Conservation (phyloP, 2,888 invertebrate species). For the Latrodectus hesperus region DNA sequence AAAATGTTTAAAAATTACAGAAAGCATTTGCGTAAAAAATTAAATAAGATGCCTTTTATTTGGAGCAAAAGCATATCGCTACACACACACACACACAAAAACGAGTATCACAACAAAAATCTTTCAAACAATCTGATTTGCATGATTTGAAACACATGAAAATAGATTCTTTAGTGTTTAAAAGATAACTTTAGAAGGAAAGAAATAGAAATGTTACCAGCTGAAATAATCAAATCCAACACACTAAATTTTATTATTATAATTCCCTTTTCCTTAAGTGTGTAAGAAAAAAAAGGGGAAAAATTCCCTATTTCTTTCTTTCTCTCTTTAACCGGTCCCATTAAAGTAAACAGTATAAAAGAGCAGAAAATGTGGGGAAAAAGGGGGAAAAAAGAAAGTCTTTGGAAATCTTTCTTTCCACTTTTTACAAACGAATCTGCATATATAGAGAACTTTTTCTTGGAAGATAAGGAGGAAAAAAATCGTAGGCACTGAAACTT, state of each 20-base stretch:
- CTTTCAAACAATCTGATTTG: neutral
- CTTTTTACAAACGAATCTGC: constrained; percentile 66
- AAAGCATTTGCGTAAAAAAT: constrained; percentile 33
- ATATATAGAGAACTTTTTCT: constrained; percentile 54
- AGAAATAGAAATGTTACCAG: constrained; percentile 2
- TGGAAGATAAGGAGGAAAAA: constrained; percentile 12
- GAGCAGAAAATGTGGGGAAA: neutral
- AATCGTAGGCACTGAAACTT: neutral
- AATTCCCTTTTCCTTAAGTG: constrained; percentile 6
- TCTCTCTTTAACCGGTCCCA: neutral
- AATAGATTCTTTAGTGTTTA: no score
- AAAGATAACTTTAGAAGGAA: neutral
- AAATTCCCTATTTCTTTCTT: neutral
- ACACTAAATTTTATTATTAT: constrained; percentile 8
- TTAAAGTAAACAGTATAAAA: constrained; percentile 6
- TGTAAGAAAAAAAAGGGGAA: constrained; percentile 8
- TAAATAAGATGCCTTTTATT: constrained; percentile 24
- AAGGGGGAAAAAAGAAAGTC: constrained; percentile 13
- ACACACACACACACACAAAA: no score
- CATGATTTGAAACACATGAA: neutral
- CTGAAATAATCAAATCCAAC: neutral
- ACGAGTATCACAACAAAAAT: neutral
- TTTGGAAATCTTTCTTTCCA: constrained; percentile 18
- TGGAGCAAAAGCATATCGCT: constrained; percentile 51
- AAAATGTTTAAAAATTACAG: constrained; percentile 17